These are phyloP conservation scores for Clarias pachynema DNA, from an alignment of 2,797 vertebrate species.

Conservation along the genomic window DNA sequence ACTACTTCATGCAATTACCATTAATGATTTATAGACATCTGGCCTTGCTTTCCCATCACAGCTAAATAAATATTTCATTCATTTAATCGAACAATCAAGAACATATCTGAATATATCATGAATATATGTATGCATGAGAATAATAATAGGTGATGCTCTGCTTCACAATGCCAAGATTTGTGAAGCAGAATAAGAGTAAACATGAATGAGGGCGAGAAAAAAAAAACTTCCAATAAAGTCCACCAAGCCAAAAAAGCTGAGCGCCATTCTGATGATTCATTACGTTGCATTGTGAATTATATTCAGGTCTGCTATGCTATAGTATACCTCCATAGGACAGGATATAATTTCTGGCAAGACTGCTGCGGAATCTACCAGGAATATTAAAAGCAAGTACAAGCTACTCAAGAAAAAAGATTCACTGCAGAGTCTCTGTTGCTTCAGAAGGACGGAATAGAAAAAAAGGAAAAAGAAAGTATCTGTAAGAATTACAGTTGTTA, in stretches of 20 bases:
- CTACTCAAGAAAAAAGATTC: neutral
- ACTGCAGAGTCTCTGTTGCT: neutral
- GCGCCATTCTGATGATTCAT: neutral
- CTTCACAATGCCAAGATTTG: neutral
- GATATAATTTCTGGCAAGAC: neutral
- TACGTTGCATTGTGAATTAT: neutral
- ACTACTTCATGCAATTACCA: slow-evolving; percentile 2
- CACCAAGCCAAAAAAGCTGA: neutral
- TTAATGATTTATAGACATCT: slow-evolving; percentile 18
- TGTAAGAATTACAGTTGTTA: neutral
- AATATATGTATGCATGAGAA: neutral
- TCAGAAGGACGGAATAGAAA: neutral
- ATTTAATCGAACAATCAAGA: neutral
- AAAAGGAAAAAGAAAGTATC: neutral
- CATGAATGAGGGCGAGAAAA: neutral
- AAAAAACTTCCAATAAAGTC: neutral
- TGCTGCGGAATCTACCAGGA: slow-evolving; percentile 9
- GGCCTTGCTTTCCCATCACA: neutral
- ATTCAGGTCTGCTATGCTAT: neutral
- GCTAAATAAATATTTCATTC: neutral
- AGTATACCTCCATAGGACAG: neutral
- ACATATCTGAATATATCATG: neutral
- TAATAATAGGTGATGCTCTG: neutral
- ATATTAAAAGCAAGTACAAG: neutral
- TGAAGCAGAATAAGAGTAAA: slow-evolving; percentile 12